Evolutionary conservation across 2,888 invertebrate genomes (phyloP).

Genomic region (Craniophora ligustri): DNA sequence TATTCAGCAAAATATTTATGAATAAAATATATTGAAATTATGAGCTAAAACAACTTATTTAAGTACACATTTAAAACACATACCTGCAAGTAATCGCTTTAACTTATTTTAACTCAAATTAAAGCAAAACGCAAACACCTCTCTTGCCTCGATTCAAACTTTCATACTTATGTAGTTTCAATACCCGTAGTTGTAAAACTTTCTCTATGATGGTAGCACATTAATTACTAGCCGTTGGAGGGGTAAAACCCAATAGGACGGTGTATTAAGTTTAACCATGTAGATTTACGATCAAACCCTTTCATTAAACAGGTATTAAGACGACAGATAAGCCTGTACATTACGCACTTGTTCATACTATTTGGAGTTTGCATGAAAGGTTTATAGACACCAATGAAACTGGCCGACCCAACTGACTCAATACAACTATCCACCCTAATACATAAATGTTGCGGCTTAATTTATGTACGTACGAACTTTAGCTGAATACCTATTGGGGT

Average conservation of each 20-base stretch:
- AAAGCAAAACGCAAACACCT: slow-evolving; percentile 79
- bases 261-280: slow-evolving; percentile 84
- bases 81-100: slow-evolving; percentile 65
- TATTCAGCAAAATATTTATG: slow-evolving; percentile 12
- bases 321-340: slow-evolving; percentile 83
- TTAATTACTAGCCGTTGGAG: slow-evolving; percentile 82
- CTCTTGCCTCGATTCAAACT: slow-evolving; percentile 79
- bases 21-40: slow-evolving; percentile 36
- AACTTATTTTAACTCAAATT: slow-evolving; percentile 81
- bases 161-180: slow-evolving; percentile 84
- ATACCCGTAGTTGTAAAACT: slow-evolving; percentile 83
- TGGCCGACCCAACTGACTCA: slow-evolving; percentile 71
- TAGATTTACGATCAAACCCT: slow-evolving; percentile 88
- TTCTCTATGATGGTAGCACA: slow-evolving; percentile 83
- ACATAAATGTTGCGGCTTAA: slow-evolving; percentile 74
- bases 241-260: slow-evolving; percentile 80
- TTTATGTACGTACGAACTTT: slow-evolving; percentile 71
- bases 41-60: slow-evolving; percentile 45
- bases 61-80: slow-evolving; percentile 53
- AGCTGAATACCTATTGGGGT: slow-evolving; percentile 55
- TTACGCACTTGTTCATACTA: slow-evolving; percentile 83
- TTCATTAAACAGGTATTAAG: slow-evolving; percentile 88
- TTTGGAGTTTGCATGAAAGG: slow-evolving; percentile 78
- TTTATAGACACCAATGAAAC: slow-evolving; percentile 77
- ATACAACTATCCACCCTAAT: slow-evolving; percentile 73